Percentiles rank a stretch among this genome's conserved stretches.
Conservation (phyloP, 1,140 invertebrate species). For the Lasioglossum albipes region DNA sequence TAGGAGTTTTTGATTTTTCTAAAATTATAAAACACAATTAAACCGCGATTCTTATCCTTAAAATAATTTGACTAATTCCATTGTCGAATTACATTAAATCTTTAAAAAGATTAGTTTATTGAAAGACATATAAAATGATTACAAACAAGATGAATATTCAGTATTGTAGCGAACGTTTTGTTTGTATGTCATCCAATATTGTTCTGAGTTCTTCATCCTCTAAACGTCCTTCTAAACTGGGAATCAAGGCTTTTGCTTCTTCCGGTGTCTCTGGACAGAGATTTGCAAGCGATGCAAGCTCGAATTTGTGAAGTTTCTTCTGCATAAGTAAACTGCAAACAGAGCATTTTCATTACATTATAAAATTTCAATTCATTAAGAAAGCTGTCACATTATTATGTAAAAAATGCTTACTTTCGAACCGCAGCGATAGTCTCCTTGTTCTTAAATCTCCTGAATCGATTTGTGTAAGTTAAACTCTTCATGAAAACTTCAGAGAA, state of each 20-base stretch:
- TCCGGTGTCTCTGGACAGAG: slow-evolving; percentile 98
- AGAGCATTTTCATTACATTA: not conserved
- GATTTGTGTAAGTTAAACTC: slow-evolving; percentile 96
- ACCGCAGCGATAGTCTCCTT: slow-evolving; percentile 98
- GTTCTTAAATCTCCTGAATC: slow-evolving; percentile 98
- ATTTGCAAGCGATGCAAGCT: slow-evolving; percentile 97
- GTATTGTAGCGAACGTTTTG: slow-evolving; percentile 98
- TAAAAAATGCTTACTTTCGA: slow-evolving; percentile 84
- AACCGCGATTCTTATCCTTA: too few relatives aligned
- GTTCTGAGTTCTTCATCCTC: slow-evolving; percentile 97
- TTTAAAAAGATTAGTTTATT: slow-evolving; percentile 8
- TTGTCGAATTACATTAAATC: too few relatives aligned
- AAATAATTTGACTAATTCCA: too few relatives aligned
- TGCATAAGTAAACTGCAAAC: slow-evolving; percentile 91
- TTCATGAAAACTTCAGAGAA: slow-evolving; percentile 99
- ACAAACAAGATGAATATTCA: slow-evolving; percentile 77
- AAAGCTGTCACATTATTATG: not conserved
- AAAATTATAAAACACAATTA: too few relatives aligned
- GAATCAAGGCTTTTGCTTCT: slow-evolving; percentile 98
- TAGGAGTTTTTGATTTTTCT: too few relatives aligned
- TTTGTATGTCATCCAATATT: slow-evolving; percentile 98
- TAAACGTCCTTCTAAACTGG: slow-evolving; percentile 96
- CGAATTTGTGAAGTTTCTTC: slow-evolving; percentile 99
- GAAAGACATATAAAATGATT: slow-evolving; percentile 12
- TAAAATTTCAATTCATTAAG: not conserved